phyloP scores from a whole-genome alignment of 1,140 invertebrate species.

The Mizuhopecten yessoensis region DNA sequence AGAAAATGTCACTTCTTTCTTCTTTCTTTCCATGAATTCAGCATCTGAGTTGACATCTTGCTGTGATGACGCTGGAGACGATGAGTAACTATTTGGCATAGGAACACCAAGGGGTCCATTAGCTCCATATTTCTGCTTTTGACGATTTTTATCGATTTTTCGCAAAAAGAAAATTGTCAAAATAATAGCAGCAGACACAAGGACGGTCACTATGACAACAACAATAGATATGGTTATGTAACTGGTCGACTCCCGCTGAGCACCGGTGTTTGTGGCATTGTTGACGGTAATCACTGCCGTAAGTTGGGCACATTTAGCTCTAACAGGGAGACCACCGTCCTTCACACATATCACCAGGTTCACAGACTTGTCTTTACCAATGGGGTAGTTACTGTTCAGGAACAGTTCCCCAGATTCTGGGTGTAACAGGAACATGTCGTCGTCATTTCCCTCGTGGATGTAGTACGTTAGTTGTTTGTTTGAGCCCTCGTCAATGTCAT shows the following conservation, averaged over 20 bases:
- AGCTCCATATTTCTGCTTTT: constrained; percentile 46
- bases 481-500: constrained; percentile 71
- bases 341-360: constrained; percentile 59
- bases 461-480: constrained; percentile 69
- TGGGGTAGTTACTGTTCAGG: constrained; percentile 89
- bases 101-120: constrained; percentile 60
- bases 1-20: constrained; percentile 54
- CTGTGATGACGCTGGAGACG: constrained; percentile 21
- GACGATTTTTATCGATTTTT: constrained; percentile 60
- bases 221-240: constrained; percentile 65
- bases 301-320: constrained; percentile 56
- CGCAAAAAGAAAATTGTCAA: constrained; percentile 59
- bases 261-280: constrained; percentile 46
- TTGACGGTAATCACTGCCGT: constrained; percentile 55
- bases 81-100: constrained; percentile 55
- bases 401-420: constrained; percentile 93
- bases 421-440: constrained; percentile 94
- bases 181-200: constrained; percentile 61
- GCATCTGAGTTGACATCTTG: constrained; percentile 43
- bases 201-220: constrained; percentile 62
- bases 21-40: constrained; percentile 56
- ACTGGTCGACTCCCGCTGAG: constrained; percentile 32
- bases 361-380: constrained; percentile 51
- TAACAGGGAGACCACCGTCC: constrained; percentile 78
- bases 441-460: constrained; percentile 79